Conservation (phyloP, 1,140 invertebrate genomes). For the Cherax destructor region DNA sequence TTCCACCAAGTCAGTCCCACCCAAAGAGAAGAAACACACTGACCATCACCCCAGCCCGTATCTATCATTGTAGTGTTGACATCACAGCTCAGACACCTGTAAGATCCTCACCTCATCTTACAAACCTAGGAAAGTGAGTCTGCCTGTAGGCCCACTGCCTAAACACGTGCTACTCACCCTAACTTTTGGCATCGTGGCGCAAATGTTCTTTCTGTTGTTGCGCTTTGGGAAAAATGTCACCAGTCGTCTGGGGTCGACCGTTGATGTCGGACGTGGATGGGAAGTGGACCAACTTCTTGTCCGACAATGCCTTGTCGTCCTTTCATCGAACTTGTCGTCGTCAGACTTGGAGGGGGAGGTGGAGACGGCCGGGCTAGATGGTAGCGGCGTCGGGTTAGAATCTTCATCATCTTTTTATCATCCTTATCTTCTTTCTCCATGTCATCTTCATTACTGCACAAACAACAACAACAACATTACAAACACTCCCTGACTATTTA, state of each 20-base stretch:
- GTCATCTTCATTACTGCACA: conserved; percentile 75
- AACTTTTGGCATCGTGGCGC: conserved; percentile 86
- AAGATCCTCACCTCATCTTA: no score
- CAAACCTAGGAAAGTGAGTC: no score
- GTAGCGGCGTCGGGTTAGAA: conserved; percentile 70
- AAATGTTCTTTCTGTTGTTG: conserved; percentile 93
- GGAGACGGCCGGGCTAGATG: conserved; percentile 69
- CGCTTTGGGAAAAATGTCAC: conserved; percentile 98
- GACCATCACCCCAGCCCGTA: no score
- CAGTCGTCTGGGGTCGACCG: conserved; percentile 92
- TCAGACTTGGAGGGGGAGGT: conserved; percentile 65
- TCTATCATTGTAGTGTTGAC: no score
- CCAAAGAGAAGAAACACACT: no score
- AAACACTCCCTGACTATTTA: no score
- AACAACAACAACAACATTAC: no score
- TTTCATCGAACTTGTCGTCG: conserved; percentile 68
- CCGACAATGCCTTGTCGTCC: conserved; percentile 36
- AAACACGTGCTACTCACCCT: conserved; percentile 80
- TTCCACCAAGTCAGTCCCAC: no score
- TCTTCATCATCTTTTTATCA: conserved; percentile 73
- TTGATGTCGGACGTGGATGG: conserved; percentile 96
- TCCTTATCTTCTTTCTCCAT: conserved; percentile 74
- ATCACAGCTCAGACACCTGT: no score
- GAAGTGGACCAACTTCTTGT: conserved; percentile 79
- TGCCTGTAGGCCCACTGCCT: no score